phyloP scores from a whole-genome alignment of 2,797 vertebrate genomes.

The Acipenser ruthenus region DNA sequence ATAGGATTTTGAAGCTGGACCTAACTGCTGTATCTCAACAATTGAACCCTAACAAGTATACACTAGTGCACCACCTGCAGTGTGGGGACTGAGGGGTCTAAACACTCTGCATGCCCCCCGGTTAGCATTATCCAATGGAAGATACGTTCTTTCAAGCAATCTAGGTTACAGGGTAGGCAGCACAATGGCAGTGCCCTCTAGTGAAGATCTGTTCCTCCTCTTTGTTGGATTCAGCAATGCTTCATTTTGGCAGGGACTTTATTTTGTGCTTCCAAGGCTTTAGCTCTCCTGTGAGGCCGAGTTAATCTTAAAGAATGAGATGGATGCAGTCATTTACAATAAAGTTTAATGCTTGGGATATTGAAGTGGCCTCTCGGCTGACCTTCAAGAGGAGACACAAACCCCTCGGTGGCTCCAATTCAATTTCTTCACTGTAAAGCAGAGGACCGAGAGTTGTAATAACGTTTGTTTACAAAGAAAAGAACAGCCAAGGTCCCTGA shows the following conservation, averaged over 20 bases:
- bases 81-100: too few species aligned
- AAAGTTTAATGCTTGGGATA: conserved; percentile 1
- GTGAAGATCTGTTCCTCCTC: not conserved
- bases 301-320: conserved; percentile 6
- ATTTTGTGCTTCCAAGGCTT: conserved; percentile 7
- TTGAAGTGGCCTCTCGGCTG: conserved; percentile 5
- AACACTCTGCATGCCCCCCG: too few species aligned
- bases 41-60: too few species aligned
- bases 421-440: conserved; percentile 1
- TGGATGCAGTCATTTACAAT: conserved; percentile 7
- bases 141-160: too few species aligned
- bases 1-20: too few species aligned
- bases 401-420: not conserved
- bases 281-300: conserved; percentile 3
- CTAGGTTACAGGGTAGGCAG: too few species aligned
- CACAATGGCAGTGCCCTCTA: too few species aligned
- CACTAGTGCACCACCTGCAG: too few species aligned
- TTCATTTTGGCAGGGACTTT: not conserved
- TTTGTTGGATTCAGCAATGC: not conserved
- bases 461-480: not conserved
- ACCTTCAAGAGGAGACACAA: not conserved
- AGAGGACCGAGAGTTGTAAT: not conserved
- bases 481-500: not conserved
- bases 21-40: too few species aligned
- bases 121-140: too few species aligned